Base-by-base conservation (phyloP, 2,113 vertebrate species). In the Coryphaenoides rupestris region DNA sequence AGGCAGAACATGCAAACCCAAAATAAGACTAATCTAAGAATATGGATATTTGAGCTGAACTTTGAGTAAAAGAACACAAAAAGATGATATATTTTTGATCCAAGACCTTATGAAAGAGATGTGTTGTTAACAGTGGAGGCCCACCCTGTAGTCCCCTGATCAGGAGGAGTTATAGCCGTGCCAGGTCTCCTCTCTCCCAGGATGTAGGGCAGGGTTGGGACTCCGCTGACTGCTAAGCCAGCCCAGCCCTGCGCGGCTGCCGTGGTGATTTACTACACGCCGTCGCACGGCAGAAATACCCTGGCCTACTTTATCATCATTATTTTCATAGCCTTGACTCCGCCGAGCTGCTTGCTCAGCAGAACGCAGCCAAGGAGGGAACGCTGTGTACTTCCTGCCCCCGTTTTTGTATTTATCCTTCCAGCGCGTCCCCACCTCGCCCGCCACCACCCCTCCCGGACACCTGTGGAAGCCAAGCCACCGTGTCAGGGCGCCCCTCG, bases 281-380 rank as follows among this genome's bases (percentile, higher is more conserved):
- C 62, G 50, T 21, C 56, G 33, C 15, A 22, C 5, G 33, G 63
- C 57, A 64, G 63, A 58, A 24, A 49, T 63, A 49, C 62, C 52
- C 69, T 62, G 59, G 68, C 57, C 74, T 76, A 85, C 82, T 89
- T 89, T 70, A 87, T 89, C 87, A 86, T 80, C 60, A 82, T 84
- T 89, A 72, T 73, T 84, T 87, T 82, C 76, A 72, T 56, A 76
- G 69, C 62, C 66, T 64, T 62, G 53, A 62, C 78, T 63, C 53
- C 19, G 9, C 2, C 16, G 62, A 73, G 69, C 57, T 81, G 86
- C 82, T 58, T 52, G 62, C 60, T 90, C 87, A 87, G 87, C 85
- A 5, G 24, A 65, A 78, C 65, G 16, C 5, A 54, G 28, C 46
- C 58, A 69, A 54, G 63, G 58, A 64, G 54, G 54, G 54, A 13